Base-by-base conservation (phyloP, 2,888 invertebrate genomes). In the Limnephilus lunatus region DNA sequence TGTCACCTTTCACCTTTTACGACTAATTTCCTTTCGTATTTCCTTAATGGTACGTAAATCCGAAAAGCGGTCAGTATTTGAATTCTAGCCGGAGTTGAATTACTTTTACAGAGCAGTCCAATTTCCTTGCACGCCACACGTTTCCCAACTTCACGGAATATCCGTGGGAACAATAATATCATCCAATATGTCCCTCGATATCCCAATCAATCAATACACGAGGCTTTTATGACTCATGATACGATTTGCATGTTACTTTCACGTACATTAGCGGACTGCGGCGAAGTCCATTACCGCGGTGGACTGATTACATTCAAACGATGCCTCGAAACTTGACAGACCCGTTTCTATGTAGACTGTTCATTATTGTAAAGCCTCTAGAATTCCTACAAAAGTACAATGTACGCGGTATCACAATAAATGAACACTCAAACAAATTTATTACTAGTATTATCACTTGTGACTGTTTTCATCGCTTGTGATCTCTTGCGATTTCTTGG, bases 81-180 rank as follows among this genome's bases (percentile, higher is more conserved):
- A 68, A 90, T 90, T 7, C 68, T 35, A 90, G 83, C 93, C 92
- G 85, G 68, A 88, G 90, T 91, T 90, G 85, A 89, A 93, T 89
- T 92, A 92, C 93, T 91, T 85, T n/a, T 85, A 93, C 94, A 94
- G 93, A 94, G 93, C 85, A 3, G 80, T 39, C 81, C 88, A 92
- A 92, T 93, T 92, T 94, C 94, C 94, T 93, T 93, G 94, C 94
- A 93, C 92, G 93, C 92, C 94, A 89, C 11, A 31, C 88, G 5
- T 32, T 86, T 53, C 48, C 15, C 11, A 25, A 25, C 80, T 83
- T 39, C 35, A 83, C 53, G 86, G n/a, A 53, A 53, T 87, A 87
- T 85, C 39, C 19, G 35, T 39, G 53, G 88, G 32, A 80, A 39
- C 39, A 32, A 39, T 30, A 32, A 81, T 89, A 80, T 19, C 81